Base-by-base conservation (phyloP, 1,140 invertebrate species). In the Leptestheria dahalacensis region DNA sequence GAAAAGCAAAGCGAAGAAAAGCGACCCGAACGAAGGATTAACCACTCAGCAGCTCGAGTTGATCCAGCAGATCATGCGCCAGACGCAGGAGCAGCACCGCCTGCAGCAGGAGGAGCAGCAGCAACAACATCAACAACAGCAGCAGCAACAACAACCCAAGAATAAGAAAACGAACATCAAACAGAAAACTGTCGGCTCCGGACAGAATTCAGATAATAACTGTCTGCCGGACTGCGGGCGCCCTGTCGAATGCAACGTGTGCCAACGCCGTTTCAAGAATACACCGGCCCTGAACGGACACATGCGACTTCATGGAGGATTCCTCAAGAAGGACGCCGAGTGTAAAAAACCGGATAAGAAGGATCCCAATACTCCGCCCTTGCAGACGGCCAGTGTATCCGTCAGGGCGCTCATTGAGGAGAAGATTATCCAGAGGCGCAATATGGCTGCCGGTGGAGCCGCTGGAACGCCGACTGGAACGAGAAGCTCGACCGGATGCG, bases 251-350 rank as follows among this genome's bases (percentile, higher is more conserved):
- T 97, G 93, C 72, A 91, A 89, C 73, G 78, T 96, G 46, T 97
- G 93, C 71, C 86, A 92, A 71, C 79, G 90, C 52, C 86, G 90
- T 72, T 96, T 97, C 74, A 96, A 96, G 76, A 97, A 96, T 72
- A 41, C 33, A 15, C 90, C 92, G 9, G 93, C 92, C 18, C 79
- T 97, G 28, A 97, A 97, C 75, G 92, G 93, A 15, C 92, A 97
- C 69, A 97, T 96, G 92, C 77, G 93, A 65, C 76, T 96, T 23
- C 92, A 97, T 74, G 93, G 93, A 12, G 92, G 92, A 56, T 96
- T 95, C 72, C 90, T 93, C 69, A 95, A 95, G 73, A 95, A 94
- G 81, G 87, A 87, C 9, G 33, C 49, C 9, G 41, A 53, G 3
- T 64, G 61, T 3, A 41, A 41, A 15, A 41, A 41, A 15, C 33